Evolutionary conservation across 2,797 vertebrate genomes (phyloP).

Genomic region (Tokudaia muenninki): DNA sequence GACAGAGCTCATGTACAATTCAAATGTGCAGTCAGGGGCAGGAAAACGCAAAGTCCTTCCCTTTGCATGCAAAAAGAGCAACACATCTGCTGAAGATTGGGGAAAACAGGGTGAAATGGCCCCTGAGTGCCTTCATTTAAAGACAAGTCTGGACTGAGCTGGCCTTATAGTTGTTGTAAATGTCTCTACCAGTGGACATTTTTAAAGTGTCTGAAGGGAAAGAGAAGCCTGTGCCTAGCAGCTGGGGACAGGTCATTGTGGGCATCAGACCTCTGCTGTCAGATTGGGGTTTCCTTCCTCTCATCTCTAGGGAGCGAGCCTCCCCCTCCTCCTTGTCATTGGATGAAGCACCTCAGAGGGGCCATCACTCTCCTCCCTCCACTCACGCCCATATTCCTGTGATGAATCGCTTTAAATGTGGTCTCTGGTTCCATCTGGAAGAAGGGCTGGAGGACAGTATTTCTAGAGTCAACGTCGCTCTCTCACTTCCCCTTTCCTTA

Average conservation of each 20-base stretch:
- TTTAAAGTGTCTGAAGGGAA: neutral
- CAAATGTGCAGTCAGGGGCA: slow-evolving; percentile 51
- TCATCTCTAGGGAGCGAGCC: neutral
- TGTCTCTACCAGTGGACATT: neutral
- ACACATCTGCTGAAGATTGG: slow-evolving; percentile 53
- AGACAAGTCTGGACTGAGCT: neutral
- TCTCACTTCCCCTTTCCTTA: too few species aligned
- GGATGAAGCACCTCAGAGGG: neutral
- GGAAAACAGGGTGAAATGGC: slow-evolving; percentile 53
- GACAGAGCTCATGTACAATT: slow-evolving; percentile 73
- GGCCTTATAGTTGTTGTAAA: neutral
- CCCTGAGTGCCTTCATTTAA: slow-evolving; percentile 55
- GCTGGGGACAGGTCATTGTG: neutral
- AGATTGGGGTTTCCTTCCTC: neutral
- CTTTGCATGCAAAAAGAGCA: slow-evolving; percentile 61
- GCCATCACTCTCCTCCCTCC: too few species aligned
- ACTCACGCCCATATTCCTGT: neutral
- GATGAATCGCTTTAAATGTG: neutral
- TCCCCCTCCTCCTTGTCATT: neutral
- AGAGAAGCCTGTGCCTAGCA: neutral
- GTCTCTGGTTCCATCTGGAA: neutral
- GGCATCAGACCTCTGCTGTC: neutral
- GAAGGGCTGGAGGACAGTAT: neutral
- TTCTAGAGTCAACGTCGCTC: neutral
- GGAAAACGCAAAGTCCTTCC: slow-evolving; percentile 60